phyloP scores from a whole-genome alignment of 2,888 invertebrate genomes.

The Copidosoma aretas region DNA sequence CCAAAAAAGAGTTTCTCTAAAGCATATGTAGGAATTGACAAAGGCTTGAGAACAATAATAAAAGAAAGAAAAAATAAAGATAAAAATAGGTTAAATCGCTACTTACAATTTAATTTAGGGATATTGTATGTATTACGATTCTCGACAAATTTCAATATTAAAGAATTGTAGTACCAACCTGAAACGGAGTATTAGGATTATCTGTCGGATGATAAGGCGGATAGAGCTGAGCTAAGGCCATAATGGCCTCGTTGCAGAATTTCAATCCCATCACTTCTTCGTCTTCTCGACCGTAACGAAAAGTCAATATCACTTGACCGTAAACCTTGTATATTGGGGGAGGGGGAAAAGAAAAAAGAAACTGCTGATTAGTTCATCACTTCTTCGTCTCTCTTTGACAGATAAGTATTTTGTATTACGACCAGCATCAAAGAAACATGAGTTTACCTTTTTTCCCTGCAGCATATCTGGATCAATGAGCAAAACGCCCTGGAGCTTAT shows the following conservation, averaged over 20 bases:
- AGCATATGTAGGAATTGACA: too few relatives aligned
- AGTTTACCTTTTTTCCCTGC: constrained; percentile 75
- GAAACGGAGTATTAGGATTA: constrained; percentile 72
- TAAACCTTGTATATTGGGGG: constrained; percentile 68
- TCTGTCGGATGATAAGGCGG: constrained; percentile 70
- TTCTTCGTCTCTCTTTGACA: background rate
- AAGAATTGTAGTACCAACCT: constrained; percentile 66
- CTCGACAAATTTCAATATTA: too few relatives aligned
- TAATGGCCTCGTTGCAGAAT: constrained; percentile 96
- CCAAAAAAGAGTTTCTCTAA: too few relatives aligned
- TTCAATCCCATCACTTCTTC: constrained; percentile 98
- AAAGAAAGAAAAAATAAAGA: too few relatives aligned
- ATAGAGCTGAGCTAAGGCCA: constrained; percentile 88
- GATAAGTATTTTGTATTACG: background rate
- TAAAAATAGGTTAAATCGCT: too few relatives aligned
- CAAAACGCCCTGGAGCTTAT: constrained; percentile 87
- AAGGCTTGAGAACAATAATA: too few relatives aligned
- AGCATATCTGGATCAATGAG: constrained; percentile 89
- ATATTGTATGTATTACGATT: too few relatives aligned
- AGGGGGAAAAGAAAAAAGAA: constrained; percentile 7
- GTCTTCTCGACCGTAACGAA: constrained; percentile 96
- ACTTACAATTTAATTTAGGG: too few relatives aligned
- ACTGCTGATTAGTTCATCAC: background rate
- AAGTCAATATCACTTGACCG: constrained; percentile 88
- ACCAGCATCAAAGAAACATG: background rate